Evolutionary conservation across 2,797 vertebrate genomes (phyloP).

Genomic region (Sciaenops ocellatus): DNA sequence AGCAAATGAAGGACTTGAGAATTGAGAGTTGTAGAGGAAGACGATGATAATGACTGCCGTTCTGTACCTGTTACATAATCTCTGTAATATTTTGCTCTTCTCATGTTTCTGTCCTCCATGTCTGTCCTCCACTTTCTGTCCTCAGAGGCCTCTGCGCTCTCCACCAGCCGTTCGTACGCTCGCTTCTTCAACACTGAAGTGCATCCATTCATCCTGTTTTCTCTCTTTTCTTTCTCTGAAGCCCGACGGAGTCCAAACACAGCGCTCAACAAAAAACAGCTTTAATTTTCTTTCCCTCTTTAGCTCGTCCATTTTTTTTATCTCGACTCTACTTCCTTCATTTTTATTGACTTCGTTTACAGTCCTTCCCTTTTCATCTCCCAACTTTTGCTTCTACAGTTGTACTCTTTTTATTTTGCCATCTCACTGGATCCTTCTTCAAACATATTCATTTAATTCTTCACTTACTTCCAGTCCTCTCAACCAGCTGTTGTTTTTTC

Average conservation of each 20-base stretch:
- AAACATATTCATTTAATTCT: not conserved
- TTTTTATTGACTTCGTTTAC: not conserved
- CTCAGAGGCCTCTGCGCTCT: not conserved
- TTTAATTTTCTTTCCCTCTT: conserved; percentile 1
- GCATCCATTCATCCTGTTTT: conserved; percentile 33
- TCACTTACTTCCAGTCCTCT: not conserved
- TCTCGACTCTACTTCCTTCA: not conserved
- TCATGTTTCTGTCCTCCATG: not conserved
- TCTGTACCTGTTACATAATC: not conserved
- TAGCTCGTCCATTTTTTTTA: not conserved
- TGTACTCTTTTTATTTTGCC: not conserved
- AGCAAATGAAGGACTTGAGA: not conserved
- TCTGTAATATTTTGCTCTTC: not conserved
- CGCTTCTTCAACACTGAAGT: conserved; percentile 15
- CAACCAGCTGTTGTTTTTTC: not conserved
- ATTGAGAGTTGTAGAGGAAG: not conserved
- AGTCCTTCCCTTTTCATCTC: not conserved
- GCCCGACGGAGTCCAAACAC: conserved; percentile 18
- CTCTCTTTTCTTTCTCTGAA: conserved; percentile 1
- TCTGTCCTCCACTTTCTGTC: not conserved
- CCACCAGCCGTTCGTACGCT: not conserved
- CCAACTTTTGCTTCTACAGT: not conserved
- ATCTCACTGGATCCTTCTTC: not conserved
- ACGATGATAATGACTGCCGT: not conserved
- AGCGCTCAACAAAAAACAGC: not conserved